Base-by-base conservation (phyloP, 2,113 vertebrate genomes). In the Guaruba guarouba region DNA sequence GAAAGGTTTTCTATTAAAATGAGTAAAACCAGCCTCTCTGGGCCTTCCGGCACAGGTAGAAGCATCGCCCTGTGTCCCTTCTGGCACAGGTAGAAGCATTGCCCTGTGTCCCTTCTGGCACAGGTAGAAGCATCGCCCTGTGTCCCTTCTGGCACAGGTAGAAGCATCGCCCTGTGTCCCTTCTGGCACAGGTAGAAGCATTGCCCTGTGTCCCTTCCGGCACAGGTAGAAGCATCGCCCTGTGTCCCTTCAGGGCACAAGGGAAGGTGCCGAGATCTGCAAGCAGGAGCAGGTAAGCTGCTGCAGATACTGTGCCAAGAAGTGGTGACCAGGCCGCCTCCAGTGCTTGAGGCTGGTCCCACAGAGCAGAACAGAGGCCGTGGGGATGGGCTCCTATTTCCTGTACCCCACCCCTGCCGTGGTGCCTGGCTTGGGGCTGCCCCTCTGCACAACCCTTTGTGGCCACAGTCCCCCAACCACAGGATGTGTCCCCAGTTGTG, bases 311-410 rank as follows among this genome's bases (percentile, higher is more conserved):
- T 5, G 0, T 1, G 35, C 20, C 35, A 17, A 37, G 46, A 31
- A 68, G 37, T 1, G 0, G 17, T 2, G 25, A 25, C 20, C 77
- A 52, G 41, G 63, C n/a, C 15, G 8, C 0, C 28, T 20, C 20
- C 84, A 23, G 80, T 0, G 1, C 71, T 63, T 1, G 33, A 62
- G 35, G 17, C 52, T 79, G 79, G 10, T 20, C 29, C 59, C 28
- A 12, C n/a, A 9, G 69, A 62, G 51, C 69, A 75, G 27, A 19
- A 4, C 55, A 70, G 70, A 48, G 73, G 59, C 64, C 12, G 37
- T 15, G 6, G 76, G 52, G 44, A 27, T 62, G 86, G 67, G 29
- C 41, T 61, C 35, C 51, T 1, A 0, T 28, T 10, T 29, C 78
- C 62, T 17, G 29, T 13, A 10, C 27, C 37, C 9, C 11, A 6